phyloP scores from a whole-genome alignment of 2,888 invertebrate genomes.

The Dasysyrphus albostriatus region DNA sequence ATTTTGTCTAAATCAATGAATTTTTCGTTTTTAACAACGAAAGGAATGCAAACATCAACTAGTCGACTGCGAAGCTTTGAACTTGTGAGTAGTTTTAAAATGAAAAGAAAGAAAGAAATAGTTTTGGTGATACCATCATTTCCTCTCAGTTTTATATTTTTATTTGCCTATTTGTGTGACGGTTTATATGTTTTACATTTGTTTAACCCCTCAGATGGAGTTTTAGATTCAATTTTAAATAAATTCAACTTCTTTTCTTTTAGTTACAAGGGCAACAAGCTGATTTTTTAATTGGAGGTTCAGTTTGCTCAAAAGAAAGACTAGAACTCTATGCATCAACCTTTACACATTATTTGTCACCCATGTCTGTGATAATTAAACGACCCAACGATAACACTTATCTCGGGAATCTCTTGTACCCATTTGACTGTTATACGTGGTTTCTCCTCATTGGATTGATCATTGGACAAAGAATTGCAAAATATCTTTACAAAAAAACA shows the following conservation, averaged over 20 bases:
- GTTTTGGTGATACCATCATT: too few relatives aligned
- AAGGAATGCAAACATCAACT: not conserved
- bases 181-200: too few relatives aligned
- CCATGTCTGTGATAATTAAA: not conserved
- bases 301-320: not conserved
- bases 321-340: not conserved
- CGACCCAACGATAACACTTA: not conserved
- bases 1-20: not conserved
- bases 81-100: not conserved
- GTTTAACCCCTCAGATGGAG: too few relatives aligned
- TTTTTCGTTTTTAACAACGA: not conserved
- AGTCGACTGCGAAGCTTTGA: fast-evolving
- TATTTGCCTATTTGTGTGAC: too few relatives aligned
- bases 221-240: too few relatives aligned
- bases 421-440: not conserved
- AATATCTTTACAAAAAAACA: not conserved
- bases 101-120: too few relatives aligned
- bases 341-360: too few relatives aligned
- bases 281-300: not conserved
- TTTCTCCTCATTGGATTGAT: not conserved
- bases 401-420: not conserved
- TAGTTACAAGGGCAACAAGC: not conserved
- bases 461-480: not conserved
- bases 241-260: not conserved
- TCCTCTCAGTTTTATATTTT: too few relatives aligned